A percentile compares a stretch with the other conserved stretches of the same genome.
Evolutionary conservation across 2,797 vertebrate genomes (phyloP).

Genomic region (Buphagus erythrorhynchus): DNA sequence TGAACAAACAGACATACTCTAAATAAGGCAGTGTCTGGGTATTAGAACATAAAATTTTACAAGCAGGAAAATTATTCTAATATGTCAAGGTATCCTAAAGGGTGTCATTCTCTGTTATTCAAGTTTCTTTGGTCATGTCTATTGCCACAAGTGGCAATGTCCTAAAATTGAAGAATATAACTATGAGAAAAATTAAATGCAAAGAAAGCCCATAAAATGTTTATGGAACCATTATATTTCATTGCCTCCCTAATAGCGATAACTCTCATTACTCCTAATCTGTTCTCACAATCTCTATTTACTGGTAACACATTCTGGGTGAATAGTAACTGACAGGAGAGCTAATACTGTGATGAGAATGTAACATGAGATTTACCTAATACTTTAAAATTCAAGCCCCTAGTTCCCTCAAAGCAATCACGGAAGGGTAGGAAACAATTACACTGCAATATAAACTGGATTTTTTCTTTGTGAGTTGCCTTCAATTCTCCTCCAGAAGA

Average conservation of each 20-base stretch:
- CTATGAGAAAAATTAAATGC: not conserved
- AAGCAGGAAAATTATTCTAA: not conserved
- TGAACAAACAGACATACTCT: not conserved
- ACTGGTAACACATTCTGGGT: not conserved
- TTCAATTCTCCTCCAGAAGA: not conserved
- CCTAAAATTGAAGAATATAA: not conserved
- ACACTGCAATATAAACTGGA: not conserved
- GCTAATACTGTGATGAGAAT: not conserved
- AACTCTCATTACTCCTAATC: not conserved
- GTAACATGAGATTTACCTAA: not conserved
- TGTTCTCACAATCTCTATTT: not conserved
- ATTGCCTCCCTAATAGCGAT: not conserved
- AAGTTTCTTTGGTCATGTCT: not conserved
- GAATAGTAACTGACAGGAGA: not conserved
- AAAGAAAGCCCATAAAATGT: not conserved
- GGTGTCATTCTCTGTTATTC: not conserved
- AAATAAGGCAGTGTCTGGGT: not conserved
- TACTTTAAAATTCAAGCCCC: constrained; percentile 8
- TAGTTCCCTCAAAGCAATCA: not conserved
- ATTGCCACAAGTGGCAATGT: not conserved
- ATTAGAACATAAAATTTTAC: not conserved
- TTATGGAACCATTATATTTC: not conserved
- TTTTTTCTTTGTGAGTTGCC: not conserved
- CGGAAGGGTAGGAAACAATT: not conserved
- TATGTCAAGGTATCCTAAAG: not conserved